Evolutionary conservation across 1,140 invertebrate species (phyloP), one percentile per base, ranked within the genome.

Genomic region (Bombus vancouverensis): DNA sequence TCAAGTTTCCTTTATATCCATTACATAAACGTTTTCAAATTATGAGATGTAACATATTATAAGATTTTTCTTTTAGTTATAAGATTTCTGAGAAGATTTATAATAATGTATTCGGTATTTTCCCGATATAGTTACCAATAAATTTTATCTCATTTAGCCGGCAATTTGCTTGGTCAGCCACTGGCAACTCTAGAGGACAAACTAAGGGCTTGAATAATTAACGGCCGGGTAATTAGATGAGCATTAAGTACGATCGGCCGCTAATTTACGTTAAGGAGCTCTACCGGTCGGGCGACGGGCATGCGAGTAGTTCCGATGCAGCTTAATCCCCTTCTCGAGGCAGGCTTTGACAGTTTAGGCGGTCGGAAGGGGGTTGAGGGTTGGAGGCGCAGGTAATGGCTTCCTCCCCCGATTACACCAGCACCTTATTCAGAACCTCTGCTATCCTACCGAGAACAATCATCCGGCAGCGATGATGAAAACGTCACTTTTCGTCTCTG

Each of bases 401-500:
- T 92, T 92, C 92, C 92, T 93, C 92, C 90, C 92, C 70, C 70
- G 76, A 83, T 86, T 79, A 72, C 78, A 47, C 37, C 76, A 82
- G 79, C 59, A 25, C 57, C 79, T 78, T 89, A 81, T 70, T 71
- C 78, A 53, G 42, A 83, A 42, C 82, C 57, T 84, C 76, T 81
- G 87, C 81, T 88, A 89, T 85, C 62, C 79, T 80, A 78, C 75
- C 18, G 65, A 77, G 84, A 91, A 90, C 85, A 92, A 91, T 91
- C 83, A 89, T 87, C 74, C 81, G 73, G 57, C 66, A 65, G 65
- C 70, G 77, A 79, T 42, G 80, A 71, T 73, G 59, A 85, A 84
- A 81, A 87, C 57, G 66, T 62, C 62, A 65, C 74, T 57, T 83
- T 83, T 66, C 62, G 62, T 83, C 39, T 73, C 77, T 86, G 18